Evolutionary conservation across 2,113 vertebrate species (phyloP).

Genomic region (Oncorhynchus mykiss): DNA sequence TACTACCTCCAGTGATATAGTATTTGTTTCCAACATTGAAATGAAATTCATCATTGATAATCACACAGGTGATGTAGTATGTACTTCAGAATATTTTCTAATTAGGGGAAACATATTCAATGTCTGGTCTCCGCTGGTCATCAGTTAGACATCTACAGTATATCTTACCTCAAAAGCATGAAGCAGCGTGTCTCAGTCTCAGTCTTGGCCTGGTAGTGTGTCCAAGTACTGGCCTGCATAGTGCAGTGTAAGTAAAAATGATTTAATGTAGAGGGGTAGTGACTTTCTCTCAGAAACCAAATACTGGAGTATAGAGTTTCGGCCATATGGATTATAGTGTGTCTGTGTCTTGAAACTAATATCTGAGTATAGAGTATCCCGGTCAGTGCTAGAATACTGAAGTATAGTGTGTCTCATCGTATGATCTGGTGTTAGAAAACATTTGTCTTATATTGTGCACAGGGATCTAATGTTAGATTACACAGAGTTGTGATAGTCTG

Average conservation of each 20-base stretch:
- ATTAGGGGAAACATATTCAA: too few species aligned
- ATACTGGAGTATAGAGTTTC: neutral
- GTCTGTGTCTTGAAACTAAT: neutral
- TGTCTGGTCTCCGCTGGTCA: too few species aligned
- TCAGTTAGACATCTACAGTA: too few species aligned
- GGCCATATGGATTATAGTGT: neutral
- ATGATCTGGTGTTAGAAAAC: neutral
- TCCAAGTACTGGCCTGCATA: neutral
- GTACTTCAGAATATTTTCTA: too few species aligned
- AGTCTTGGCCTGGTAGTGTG: neutral
- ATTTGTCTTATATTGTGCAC: neutral
- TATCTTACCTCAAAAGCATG: neutral
- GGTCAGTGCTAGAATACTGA: constrained; percentile 3
- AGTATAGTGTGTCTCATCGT: neutral
- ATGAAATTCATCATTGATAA: too few species aligned
- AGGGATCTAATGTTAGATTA: neutral
- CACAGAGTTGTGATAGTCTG: neutral
- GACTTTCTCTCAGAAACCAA: neutral
- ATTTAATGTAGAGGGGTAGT: neutral
- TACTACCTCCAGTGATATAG: too few species aligned
- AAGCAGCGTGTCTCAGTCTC: neutral
- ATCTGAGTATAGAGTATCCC: neutral
- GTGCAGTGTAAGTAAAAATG: neutral
- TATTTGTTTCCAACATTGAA: too few species aligned
- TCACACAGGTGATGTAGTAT: too few species aligned